Percentiles rank a stretch among this genome's conserved stretches.
These are phyloP conservation scores for Ariolimax columbianus DNA, from an alignment of 2,888 invertebrate genomes.

Conservation along the genomic window DNA sequence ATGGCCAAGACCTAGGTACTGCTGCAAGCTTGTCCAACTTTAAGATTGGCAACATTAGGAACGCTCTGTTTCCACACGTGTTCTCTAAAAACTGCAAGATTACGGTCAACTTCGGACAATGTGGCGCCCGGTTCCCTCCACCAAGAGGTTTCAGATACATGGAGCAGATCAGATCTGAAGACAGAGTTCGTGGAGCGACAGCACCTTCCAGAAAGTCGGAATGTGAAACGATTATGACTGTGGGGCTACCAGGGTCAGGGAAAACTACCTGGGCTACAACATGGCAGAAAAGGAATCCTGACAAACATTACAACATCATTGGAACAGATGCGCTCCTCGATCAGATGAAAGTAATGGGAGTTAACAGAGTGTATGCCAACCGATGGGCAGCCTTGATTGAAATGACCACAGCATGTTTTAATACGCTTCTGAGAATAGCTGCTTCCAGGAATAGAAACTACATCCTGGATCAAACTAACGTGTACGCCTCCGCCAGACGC, in stretches of 20 bases:
- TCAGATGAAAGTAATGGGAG: constrained; percentile 94
- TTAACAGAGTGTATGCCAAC: constrained; percentile 87
- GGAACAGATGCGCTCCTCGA: constrained; percentile 90
- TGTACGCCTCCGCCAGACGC: constrained; percentile 94
- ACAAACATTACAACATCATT: constrained; percentile 90
- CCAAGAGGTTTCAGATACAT: constrained; percentile 79
- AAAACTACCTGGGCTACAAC: constrained; percentile 93
- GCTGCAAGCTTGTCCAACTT: constrained; percentile 83
- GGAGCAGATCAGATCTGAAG: constrained; percentile 69
- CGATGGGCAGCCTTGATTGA: constrained; percentile 91
- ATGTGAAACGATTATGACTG: constrained; percentile 85
- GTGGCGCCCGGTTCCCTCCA: constrained; percentile 78
- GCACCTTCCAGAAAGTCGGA: constrained; percentile 82
- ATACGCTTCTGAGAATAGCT: constrained; percentile 88
- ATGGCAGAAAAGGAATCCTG: constrained; percentile 85
- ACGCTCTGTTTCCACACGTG: constrained; percentile 91
- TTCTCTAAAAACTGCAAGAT: constrained; percentile 91
- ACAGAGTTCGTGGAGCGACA: constrained; percentile 84
- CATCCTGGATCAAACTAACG: constrained; percentile 98
- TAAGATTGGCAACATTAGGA: constrained; percentile 80
- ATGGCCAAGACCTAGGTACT: constrained; percentile 87
- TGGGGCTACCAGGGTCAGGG: constrained; percentile 93
- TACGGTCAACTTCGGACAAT: constrained; percentile 89
- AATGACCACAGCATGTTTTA: constrained; percentile 89
- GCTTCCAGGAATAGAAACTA: constrained; percentile 86